Evolutionary conservation across 2,888 invertebrate species (phyloP).

Genomic region (Eledona agricola): DNA sequence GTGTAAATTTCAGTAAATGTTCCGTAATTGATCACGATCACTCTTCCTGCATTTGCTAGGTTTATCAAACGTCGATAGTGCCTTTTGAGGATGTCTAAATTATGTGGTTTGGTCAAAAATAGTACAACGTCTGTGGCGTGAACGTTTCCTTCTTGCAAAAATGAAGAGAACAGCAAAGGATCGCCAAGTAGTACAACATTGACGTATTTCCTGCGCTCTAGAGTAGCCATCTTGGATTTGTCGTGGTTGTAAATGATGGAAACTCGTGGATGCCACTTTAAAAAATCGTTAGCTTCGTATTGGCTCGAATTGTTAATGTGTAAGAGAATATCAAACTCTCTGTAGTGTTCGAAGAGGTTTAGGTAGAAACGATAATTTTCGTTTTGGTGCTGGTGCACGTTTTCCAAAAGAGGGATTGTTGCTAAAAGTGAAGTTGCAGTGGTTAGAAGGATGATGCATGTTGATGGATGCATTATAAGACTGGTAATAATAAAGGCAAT

Average conservation of each 20-base stretch:
- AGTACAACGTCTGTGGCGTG: neutral
- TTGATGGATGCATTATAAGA: too few species aligned
- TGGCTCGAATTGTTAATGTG: slow-evolving; percentile 4
- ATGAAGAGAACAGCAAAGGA: neutral
- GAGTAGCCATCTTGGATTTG: neutral
- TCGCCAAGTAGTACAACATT: neutral
- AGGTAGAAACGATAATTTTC: too few species aligned
- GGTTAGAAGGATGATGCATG: too few species aligned
- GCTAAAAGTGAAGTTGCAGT: neutral
- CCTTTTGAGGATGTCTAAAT: neutral
- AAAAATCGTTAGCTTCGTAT: neutral
- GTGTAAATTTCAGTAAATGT: neutral
- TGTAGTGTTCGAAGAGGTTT: slow-evolving; percentile 3
- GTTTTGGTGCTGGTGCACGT: too few species aligned
- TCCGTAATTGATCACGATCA: neutral
- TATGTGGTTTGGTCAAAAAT: neutral
- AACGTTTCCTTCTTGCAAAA: slow-evolving; percentile 4
- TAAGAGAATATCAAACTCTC: slow-evolving; percentile 8
- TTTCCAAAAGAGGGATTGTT: too few species aligned
- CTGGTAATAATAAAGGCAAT: too few species aligned
- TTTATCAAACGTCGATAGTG: neutral
- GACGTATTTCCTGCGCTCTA: neutral
- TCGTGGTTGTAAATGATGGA: slow-evolving; percentile 5
- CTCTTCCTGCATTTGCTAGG: neutral
- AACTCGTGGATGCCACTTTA: neutral